Conservation (phyloP, 2,113 vertebrate genomes). For the Rousettus leschenaultii region DNA sequence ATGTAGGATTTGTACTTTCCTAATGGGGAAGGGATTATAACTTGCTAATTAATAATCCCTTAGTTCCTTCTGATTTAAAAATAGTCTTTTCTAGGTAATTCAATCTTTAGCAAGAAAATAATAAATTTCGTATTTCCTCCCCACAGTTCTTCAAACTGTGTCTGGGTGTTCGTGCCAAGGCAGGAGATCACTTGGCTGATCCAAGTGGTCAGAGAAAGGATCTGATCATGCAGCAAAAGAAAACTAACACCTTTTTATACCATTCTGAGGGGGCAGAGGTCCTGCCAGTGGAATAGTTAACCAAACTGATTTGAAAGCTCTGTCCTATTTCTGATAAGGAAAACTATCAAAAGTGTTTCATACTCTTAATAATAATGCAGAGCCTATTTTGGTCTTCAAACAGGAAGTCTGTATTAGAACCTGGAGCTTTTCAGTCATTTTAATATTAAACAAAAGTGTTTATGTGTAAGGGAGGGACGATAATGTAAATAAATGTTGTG, state of each 20-base stretch:
- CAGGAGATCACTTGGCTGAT: not conserved
- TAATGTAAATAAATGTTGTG: not conserved
- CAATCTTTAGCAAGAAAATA: not conserved
- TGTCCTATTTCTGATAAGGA: not conserved
- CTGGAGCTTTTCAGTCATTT: not conserved
- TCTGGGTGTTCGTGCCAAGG: accelerated
- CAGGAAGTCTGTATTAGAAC: not conserved
- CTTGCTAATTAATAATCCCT: not conserved
- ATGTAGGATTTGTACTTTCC: not conserved
- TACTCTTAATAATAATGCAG: not conserved
- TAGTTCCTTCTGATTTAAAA: not conserved
- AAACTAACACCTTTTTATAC: not conserved
- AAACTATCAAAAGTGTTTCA: not conserved
- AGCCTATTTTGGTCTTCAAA: not conserved
- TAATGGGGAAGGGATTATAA: not conserved
- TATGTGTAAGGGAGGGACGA: accelerated
- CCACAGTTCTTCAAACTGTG: not conserved
- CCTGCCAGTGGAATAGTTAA: not conserved
- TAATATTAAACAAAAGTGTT: not conserved
- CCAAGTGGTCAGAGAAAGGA: not conserved
- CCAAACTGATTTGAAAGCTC: not conserved
- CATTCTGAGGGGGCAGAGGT: not conserved
- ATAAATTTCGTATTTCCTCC: not conserved
- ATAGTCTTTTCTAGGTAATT: not conserved
- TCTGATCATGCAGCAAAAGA: accelerated